Percentiles rank a stretch among this genome's conserved stretches.
Evolutionary conservation across 2,797 vertebrate genomes (phyloP).

Genomic region (Tachyglossus aculeatus): DNA sequence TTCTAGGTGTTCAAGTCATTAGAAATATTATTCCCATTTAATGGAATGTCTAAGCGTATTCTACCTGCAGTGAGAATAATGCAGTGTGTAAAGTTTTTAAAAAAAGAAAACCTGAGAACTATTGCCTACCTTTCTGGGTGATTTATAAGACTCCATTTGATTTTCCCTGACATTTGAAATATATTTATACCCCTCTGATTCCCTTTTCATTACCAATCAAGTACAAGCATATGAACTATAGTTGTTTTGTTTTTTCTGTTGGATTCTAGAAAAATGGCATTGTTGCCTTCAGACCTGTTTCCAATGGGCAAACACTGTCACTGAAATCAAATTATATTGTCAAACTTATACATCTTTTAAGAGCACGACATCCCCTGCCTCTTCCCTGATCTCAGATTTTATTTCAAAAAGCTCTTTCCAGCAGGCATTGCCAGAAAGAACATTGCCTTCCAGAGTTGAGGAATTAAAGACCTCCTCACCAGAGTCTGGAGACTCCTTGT

Average conservation of each 20-base stretch:
- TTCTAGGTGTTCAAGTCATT: background rate
- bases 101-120: conserved; percentile 2
- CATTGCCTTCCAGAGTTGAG: too few species aligned
- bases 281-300: conserved; percentile 44
- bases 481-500: too few species aligned
- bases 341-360: conserved; percentile 1
- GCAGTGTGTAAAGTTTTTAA: background rate
- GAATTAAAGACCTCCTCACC: too few species aligned
- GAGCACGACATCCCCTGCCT: background rate
- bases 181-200: conserved; percentile 29
- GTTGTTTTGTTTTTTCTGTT: conserved; percentile 41
- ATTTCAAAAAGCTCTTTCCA: background rate
- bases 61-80: background rate
- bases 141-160: conserved; percentile 18
- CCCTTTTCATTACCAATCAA: conserved; percentile 18
- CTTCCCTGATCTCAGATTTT: conserved; percentile 1
- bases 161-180: conserved; percentile 47
- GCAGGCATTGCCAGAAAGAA: too few species aligned
- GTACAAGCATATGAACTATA: conserved; percentile 31
- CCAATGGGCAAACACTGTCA: conserved; percentile 33
- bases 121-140: conserved; percentile 25
- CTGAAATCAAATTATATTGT: conserved; percentile 36
- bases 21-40: too few species aligned
- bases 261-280: conserved; percentile 46
- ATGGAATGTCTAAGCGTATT: background rate